These are phyloP conservation scores for Antechinus stuartii DNA, from an alignment of 2,113 vertebrate genomes.

Conservation along the genomic window DNA sequence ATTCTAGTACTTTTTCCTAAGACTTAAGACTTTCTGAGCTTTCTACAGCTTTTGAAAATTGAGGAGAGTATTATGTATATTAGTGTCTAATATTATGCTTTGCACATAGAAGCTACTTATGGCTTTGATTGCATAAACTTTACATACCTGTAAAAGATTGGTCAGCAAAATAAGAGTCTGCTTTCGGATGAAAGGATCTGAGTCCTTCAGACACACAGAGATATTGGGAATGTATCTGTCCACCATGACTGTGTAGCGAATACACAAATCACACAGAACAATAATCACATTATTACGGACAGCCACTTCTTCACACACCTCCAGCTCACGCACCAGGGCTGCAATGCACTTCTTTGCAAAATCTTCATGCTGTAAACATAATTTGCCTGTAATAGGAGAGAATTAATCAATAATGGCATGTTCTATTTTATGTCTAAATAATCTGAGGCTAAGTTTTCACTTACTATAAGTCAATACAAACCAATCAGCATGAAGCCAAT, in stretches of 20 bases:
- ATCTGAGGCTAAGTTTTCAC: background rate
- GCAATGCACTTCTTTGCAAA: slow-evolving; percentile 91
- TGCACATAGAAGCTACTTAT: background rate
- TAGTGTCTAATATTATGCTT: background rate
- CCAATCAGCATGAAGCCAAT: background rate
- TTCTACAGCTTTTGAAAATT: background rate
- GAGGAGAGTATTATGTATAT: background rate
- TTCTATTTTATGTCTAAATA: background rate
- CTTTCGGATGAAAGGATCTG: slow-evolving; percentile 89
- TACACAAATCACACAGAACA: slow-evolving; percentile 93
- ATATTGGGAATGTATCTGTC: slow-evolving; percentile 93
- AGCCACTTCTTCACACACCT: slow-evolving; percentile 87
- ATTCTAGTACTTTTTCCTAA: background rate
- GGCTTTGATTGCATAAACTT: background rate
- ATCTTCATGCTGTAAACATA: slow-evolving; percentile 94
- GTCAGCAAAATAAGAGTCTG: slow-evolving; percentile 95
- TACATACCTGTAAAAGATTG: slow-evolving; percentile 92
- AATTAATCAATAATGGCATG: background rate
- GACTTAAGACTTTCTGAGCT: background rate
- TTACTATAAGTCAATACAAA: background rate
- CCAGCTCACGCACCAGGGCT: slow-evolving; percentile 92
- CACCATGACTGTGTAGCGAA: slow-evolving; percentile 93
- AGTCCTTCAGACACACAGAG: slow-evolving; percentile 91
- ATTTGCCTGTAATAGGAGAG: slow-evolving; percentile 86
- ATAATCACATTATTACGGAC: slow-evolving; percentile 93